phyloP scores from a whole-genome alignment of 2,113 vertebrate genomes.

The Hypanus sabinus region DNA sequence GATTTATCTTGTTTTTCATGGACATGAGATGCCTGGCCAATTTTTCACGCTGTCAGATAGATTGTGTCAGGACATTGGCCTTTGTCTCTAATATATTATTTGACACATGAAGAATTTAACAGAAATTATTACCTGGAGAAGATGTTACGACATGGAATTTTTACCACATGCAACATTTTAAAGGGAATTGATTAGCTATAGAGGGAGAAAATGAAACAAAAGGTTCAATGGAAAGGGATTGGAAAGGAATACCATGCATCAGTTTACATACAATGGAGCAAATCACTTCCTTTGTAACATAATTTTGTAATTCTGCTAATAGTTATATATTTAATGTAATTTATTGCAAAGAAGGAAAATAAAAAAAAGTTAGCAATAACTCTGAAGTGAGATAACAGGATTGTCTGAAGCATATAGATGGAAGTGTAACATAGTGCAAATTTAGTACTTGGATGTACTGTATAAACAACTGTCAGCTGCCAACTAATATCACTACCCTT shows the following conservation, averaged over 20 bases:
- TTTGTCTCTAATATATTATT: background rate
- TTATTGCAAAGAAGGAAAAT: background rate
- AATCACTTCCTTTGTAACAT: background rate
- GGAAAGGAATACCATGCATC: background rate
- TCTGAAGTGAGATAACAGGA: background rate
- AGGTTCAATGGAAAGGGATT: background rate
- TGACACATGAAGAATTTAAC: background rate
- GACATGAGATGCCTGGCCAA: too few species aligned
- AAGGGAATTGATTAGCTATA: background rate
- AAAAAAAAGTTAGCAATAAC: background rate
- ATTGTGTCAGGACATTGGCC: background rate
- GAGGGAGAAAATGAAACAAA: background rate
- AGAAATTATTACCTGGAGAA: background rate
- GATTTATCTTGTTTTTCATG: too few species aligned
- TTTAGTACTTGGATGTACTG: background rate
- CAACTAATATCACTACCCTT: background rate
- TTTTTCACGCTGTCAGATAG: too few species aligned
- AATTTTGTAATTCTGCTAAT: background rate
- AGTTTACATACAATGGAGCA: background rate
- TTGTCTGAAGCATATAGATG: background rate
- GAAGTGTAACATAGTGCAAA: background rate
- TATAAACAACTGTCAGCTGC: constrained; percentile 5
- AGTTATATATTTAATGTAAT: background rate
- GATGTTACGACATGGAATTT: background rate
- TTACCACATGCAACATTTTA: background rate